These are phyloP conservation scores for Aspidiotus destructor DNA, from an alignment of 2,888 invertebrate species.

Conservation along the genomic window DNA sequence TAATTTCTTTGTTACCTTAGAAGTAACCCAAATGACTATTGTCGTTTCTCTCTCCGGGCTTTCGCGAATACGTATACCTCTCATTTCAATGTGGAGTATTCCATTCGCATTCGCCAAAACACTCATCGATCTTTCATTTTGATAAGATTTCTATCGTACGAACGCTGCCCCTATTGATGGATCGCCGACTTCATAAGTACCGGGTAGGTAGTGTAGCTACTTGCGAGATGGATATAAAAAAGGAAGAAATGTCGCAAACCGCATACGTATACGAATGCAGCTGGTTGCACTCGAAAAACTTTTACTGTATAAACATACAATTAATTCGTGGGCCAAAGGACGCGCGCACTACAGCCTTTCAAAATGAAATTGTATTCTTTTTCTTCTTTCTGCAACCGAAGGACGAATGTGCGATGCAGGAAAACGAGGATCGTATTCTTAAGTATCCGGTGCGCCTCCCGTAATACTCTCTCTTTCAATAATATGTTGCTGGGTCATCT, in stretches of 20 bases:
- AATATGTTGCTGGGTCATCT: no score
- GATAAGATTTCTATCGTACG: conserved; percentile 1
- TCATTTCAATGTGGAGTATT: background rate
- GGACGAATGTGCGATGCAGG: background rate
- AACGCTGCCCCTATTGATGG: background rate
- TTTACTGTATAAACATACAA: conserved; percentile 1
- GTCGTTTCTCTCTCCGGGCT: background rate
- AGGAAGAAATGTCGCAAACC: background rate
- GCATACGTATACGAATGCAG: background rate
- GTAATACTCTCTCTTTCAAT: no score
- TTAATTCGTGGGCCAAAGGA: background rate
- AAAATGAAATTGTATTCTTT: background rate
- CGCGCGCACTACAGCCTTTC: background rate
- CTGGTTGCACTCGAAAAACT: background rate
- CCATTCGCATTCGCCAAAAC: background rate
- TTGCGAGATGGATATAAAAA: background rate
- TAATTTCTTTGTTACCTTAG: background rate
- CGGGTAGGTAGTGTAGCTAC: no score
- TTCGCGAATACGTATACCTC: background rate
- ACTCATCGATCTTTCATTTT: conserved; percentile 4
- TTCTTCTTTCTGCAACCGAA: background rate
- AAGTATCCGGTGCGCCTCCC: background rate
- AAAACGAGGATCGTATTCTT: background rate
- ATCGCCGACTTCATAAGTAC: no score
- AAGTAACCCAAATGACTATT: background rate